phyloP scores from a whole-genome alignment of 2,888 invertebrate genomes.

The Spicauda simplicius region DNA sequence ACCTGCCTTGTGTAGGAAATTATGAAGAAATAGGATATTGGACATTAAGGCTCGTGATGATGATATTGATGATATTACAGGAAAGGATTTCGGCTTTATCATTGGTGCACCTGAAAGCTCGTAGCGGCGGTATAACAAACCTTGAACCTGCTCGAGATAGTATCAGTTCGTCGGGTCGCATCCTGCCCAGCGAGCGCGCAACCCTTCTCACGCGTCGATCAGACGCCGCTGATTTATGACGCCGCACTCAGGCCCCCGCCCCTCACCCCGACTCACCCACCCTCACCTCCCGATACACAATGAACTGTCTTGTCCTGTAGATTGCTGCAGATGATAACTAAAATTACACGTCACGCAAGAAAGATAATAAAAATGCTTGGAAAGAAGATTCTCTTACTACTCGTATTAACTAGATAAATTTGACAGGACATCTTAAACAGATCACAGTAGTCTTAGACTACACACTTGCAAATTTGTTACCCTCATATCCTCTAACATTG shows the following conservation, averaged over 20 bases:
- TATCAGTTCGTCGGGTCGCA: neutral
- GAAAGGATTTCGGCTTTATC: neutral
- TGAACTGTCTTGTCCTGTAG: neutral
- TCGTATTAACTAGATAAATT: too few species aligned
- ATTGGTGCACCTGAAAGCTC: neutral
- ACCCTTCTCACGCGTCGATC: conserved; percentile 34
- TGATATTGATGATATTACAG: neutral
- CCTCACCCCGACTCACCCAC: neutral
- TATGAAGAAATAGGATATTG: too few species aligned
- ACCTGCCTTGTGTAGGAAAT: too few species aligned
- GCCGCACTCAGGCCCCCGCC: neutral
- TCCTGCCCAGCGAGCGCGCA: neutral
- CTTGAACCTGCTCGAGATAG: neutral
- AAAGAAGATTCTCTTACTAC: neutral
- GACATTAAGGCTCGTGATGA: too few species aligned
- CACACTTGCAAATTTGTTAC: too few species aligned
- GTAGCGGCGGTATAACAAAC: neutral
- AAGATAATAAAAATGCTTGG: neutral
- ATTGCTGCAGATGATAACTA: neutral
- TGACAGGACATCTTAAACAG: too few species aligned
- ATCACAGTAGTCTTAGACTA: too few species aligned
- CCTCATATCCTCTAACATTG: too few species aligned
- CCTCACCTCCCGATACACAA: neutral
- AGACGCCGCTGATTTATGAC: conserved; percentile 27
- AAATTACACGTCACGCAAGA: neutral